Evolutionary conservation across 2,888 invertebrate species (phyloP).

Genomic region (Epirrhoe tristata): DNA sequence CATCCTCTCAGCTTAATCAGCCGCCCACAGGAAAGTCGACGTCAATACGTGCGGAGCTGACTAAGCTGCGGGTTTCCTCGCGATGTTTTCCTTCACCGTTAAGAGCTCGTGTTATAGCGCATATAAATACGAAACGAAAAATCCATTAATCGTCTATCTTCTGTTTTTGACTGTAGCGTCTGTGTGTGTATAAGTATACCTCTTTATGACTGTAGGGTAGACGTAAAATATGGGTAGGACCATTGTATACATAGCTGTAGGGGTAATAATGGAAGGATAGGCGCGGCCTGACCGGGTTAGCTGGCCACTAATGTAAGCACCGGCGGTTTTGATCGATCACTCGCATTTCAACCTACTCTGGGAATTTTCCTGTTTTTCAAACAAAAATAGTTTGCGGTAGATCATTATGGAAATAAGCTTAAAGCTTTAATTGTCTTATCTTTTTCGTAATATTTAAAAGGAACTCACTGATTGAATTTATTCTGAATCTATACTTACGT

Average conservation of each 20-base stretch:
- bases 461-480: slow-evolving; percentile 12
- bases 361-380: background rate
- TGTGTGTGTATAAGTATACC: no score
- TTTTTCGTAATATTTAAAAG: background rate
- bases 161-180: no score
- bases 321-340: slow-evolving; percentile 27
- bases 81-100: no score
- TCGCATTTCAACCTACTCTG: slow-evolving; percentile 4
- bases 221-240: slow-evolving; percentile 5
- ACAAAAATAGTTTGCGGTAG: background rate
- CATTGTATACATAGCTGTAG: background rate
- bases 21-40: no score
- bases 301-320: slow-evolving; percentile 23
- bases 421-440: background rate
- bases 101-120: no score
- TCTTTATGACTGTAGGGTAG: slow-evolving; percentile 10
- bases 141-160: no score
- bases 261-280: slow-evolving; percentile 21
- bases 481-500: slow-evolving; percentile 10
- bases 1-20: no score
- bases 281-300: slow-evolving; percentile 41
- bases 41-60: no score
- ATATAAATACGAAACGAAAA: no score
- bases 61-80: no score
- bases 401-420: background rate